phyloP scores from a whole-genome alignment of 2,888 invertebrate species.

The Drosophila subquinaria region DNA sequence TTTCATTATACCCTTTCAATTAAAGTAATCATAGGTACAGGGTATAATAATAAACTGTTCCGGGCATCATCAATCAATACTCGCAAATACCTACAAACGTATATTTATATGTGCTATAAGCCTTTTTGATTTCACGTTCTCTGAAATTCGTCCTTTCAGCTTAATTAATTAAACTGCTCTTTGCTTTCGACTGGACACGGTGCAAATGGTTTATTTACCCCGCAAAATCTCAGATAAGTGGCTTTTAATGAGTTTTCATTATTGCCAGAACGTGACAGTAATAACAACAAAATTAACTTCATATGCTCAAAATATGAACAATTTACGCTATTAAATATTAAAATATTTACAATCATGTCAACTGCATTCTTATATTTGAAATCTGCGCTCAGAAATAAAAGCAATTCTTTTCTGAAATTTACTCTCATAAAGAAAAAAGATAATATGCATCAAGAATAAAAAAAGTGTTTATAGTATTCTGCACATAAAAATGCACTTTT shows the following conservation, averaged over 20 bases:
- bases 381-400: too few species aligned
- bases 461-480: not conserved
- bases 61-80: conserved; percentile 14
- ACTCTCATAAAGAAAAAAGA: too few species aligned
- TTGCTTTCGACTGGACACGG: not conserved
- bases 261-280: conserved; percentile 17
- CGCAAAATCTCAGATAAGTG: conserved; percentile 23
- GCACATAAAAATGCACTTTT: not conserved
- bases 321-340: not conserved
- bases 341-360: not conserved
- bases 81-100: conserved; percentile 5
- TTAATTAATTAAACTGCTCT: conserved; percentile 8
- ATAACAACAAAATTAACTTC: conserved; percentile 12
- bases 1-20: not conserved
- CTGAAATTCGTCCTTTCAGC: conserved; percentile 10
- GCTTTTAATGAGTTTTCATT: conserved; percentile 24
- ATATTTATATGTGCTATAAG: conserved; percentile 8
- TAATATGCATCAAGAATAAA: not conserved
- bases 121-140: conserved; percentile 3
- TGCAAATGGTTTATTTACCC: conserved; percentile 16
- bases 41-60: conserved; percentile 7
- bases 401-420: too few species aligned
- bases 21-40: not conserved
- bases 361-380: not conserved
- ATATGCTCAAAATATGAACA: not conserved